Evolutionary conservation across 2,113 vertebrate species (phyloP).

Genomic region (Nanorana parkeri): DNA sequence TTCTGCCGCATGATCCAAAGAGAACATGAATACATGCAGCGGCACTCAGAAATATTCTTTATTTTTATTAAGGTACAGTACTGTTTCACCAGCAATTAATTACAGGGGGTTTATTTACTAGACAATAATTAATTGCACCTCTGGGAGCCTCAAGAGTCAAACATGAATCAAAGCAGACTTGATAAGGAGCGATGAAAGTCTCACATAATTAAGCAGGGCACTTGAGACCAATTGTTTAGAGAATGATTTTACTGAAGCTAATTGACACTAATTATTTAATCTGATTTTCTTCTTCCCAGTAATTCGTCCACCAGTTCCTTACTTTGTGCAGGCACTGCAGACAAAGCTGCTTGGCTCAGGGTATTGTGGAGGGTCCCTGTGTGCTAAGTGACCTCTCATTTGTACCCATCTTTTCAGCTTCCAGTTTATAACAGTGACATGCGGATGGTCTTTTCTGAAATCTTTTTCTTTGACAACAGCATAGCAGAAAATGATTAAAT

Average conservation of each 20-base stretch:
- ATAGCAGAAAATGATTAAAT: background rate
- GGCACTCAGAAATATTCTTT: constrained; percentile 54
- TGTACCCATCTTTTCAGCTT: constrained; percentile 6
- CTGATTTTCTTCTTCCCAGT: constrained; percentile 90
- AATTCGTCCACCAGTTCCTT: constrained; percentile 71
- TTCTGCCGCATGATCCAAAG: constrained; percentile 54
- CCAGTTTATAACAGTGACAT: constrained; percentile 27
- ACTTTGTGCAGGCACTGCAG: constrained; percentile 64
- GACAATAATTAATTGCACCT: constrained; percentile 98
- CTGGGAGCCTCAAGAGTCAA: constrained; percentile 91
- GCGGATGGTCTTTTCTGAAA: constrained; percentile 9
- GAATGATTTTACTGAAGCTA: constrained; percentile 97
- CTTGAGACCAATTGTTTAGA: constrained; percentile 99
- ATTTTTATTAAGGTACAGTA: constrained; percentile 73
- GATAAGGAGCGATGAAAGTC: constrained; percentile 95
- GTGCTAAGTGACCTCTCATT: constrained; percentile 39
- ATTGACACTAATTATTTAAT: constrained; percentile 99
- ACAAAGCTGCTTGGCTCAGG: constrained; percentile 62
- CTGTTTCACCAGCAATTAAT: constrained; percentile 79
- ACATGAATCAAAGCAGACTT: constrained; percentile 94
- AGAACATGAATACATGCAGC: constrained; percentile 57
- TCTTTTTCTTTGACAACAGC: background rate
- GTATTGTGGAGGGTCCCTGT: constrained; percentile 17
- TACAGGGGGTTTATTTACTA: constrained; percentile 91
- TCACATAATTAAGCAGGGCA: constrained; percentile 97